These are phyloP conservation scores for Aphidius gifuensis DNA, from an alignment of 1,140 invertebrate species.

Conservation along the genomic window DNA sequence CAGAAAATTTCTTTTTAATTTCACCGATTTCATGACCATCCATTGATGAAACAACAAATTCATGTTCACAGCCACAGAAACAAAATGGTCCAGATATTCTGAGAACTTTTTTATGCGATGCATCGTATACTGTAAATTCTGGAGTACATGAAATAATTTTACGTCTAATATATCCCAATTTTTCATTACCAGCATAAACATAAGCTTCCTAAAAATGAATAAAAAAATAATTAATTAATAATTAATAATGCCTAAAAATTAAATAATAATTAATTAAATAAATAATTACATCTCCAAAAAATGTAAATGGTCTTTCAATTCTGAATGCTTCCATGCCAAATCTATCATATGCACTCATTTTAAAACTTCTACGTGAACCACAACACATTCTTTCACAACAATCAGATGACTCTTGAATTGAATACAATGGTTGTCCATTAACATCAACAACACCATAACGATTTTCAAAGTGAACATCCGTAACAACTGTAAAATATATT, in stretches of 20 bases:
- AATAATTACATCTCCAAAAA: conserved; percentile 1
- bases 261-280: neutral
- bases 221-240: neutral
- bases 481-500: conserved; percentile 26
- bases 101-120: conserved; percentile 54
- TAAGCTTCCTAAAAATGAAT: neutral
- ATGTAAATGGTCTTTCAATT: neutral
- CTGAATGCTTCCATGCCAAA: conserved; percentile 60
- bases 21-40: conserved; percentile 60
- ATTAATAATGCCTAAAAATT: neutral
- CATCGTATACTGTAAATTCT: neutral
- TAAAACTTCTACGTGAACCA: conserved; percentile 75
- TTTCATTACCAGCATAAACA: neutral
- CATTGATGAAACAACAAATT: conserved; percentile 52
- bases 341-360: conserved; percentile 82
- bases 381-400: conserved; percentile 75
- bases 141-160: neutral
- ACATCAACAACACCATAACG: conserved; percentile 36
- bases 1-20: conserved; percentile 77
- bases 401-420: conserved; percentile 80
- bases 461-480: conserved; percentile 36
- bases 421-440: conserved; percentile 63
- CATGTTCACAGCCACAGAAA: conserved; percentile 62
- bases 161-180: neutral
- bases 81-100: conserved; percentile 71